Conservation (phyloP, 2,797 vertebrate genomes). For the Anguilla marmorata region DNA sequence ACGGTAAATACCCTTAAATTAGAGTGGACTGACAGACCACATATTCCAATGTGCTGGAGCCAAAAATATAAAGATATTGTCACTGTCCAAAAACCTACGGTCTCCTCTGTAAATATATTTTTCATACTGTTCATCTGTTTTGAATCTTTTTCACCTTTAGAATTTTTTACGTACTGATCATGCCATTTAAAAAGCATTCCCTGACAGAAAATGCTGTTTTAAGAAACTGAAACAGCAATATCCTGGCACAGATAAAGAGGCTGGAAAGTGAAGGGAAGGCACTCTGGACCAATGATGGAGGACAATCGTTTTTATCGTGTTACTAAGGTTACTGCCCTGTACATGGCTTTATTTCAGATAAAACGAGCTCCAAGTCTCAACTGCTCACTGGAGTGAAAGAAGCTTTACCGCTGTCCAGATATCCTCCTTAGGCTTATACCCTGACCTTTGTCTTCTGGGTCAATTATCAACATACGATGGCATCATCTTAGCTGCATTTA, state of each 20-base stretch:
- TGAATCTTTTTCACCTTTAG: too few relatives aligned
- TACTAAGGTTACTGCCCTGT: background rate
- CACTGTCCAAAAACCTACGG: too few relatives aligned
- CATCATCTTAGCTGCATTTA: constrained; percentile 20
- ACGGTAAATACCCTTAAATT: too few relatives aligned
- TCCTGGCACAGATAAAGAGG: background rate
- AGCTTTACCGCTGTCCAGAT: background rate
- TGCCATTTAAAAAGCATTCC: too few relatives aligned
- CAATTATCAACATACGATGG: constrained; percentile 28
- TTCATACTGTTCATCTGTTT: too few relatives aligned
- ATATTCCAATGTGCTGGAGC: too few relatives aligned
- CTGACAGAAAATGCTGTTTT: too few relatives aligned
- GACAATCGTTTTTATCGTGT: background rate
- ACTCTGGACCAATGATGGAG: background rate
- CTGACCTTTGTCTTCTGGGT: constrained; percentile 14
- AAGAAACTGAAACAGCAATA: too few relatives aligned
- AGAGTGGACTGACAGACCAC: too few relatives aligned
- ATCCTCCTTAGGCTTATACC: background rate
- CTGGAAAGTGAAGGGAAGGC: background rate
- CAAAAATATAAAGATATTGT: too few relatives aligned
- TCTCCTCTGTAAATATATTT: too few relatives aligned
- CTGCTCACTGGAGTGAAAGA: background rate
- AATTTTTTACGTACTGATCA: too few relatives aligned
- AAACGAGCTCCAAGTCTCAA: background rate
- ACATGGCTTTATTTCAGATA: background rate